These are phyloP conservation scores for Indicator indicator DNA, from an alignment of 2,113 vertebrate species.

Conservation along the genomic window DNA sequence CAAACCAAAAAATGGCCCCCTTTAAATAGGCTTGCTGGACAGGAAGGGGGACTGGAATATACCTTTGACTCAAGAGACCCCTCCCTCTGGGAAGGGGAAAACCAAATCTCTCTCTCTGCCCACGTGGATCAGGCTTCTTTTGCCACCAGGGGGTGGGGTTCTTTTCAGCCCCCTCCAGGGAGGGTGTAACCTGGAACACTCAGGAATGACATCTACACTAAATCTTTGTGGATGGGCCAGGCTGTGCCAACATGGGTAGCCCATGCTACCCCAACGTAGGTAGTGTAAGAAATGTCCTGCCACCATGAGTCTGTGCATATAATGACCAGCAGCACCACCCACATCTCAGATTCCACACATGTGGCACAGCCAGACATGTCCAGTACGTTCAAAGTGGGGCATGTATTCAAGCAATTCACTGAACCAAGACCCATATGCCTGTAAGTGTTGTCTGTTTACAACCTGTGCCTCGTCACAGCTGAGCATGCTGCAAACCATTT, in stretches of 20 bases:
- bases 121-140: too few species aligned
- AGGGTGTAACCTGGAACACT: too few species aligned
- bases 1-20: too few species aligned
- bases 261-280: neutral
- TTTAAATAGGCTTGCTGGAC: too few species aligned
- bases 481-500: neutral
- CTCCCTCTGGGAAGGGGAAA: too few species aligned
- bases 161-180: too few species aligned
- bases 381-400: neutral
- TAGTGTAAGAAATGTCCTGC: neutral
- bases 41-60: too few species aligned
- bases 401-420: neutral
- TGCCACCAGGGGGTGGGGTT: too few species aligned
- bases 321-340: neutral
- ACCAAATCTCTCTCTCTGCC: too few species aligned
- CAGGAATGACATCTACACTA: neutral
- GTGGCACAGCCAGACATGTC: neutral
- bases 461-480: neutral
- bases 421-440: neutral
- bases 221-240: neutral
- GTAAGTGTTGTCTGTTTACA: neutral
- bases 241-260: neutral
- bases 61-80: too few species aligned
- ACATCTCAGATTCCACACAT: neutral
- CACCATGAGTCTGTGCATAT: accelerated